phyloP scores from a whole-genome alignment of 2,888 invertebrate genomes.

The Sericinus montela region DNA sequence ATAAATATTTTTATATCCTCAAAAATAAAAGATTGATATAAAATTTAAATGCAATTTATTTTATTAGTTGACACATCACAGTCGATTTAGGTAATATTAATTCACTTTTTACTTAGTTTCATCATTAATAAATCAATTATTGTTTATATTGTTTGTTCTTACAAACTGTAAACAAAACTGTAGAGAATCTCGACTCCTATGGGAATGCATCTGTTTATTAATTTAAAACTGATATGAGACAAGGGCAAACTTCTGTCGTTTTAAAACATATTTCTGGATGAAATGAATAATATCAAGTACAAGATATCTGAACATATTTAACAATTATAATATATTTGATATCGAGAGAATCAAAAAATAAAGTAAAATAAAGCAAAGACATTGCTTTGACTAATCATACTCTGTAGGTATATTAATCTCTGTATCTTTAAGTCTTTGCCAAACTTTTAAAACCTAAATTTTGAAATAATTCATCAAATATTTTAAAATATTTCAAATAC shows the following conservation, averaged over 20 bases:
- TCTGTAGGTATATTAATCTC: neutral
- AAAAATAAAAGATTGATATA: no score
- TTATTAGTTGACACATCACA: neutral
- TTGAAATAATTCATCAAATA: no score
- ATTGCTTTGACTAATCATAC: constrained; percentile 11
- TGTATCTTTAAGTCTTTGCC: no score
- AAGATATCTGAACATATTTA: constrained; percentile 1
- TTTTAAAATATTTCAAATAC: no score
- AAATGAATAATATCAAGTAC: constrained; percentile 5
- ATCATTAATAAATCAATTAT: neutral
- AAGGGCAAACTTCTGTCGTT: neutral
- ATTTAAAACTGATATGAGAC: neutral
- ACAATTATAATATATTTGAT: constrained; percentile 9
- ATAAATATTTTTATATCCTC: neutral
- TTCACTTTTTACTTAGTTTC: neutral
- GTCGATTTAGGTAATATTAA: neutral
- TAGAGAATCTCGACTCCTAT: constrained; percentile 4
- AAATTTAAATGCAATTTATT: no score
- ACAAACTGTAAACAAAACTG: neutral
- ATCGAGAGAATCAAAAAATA: constrained; percentile 3
- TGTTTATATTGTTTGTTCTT: neutral
- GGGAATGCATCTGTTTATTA: neutral
- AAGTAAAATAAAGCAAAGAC: neutral
- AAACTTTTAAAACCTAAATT: no score
- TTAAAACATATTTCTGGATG: constrained; percentile 1